Conservation (phyloP, 2,113 vertebrate genomes). For the Dicentrarchus labrax region DNA sequence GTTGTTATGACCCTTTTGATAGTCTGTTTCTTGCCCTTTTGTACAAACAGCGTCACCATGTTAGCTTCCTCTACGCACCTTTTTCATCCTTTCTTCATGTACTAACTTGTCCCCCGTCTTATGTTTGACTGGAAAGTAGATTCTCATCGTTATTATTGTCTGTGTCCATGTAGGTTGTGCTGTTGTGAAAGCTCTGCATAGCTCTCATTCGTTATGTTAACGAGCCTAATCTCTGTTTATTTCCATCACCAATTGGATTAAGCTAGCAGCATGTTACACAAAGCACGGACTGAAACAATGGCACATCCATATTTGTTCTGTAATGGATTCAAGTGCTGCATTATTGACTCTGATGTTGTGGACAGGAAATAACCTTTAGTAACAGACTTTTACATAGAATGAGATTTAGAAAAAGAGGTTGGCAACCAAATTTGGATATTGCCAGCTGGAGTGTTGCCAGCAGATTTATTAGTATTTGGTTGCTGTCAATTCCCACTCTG, state of each 20-base stretch:
- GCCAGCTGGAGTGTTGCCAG: background rate
- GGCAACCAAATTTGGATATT: background rate
- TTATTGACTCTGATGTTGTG: too few species aligned
- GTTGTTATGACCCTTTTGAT: background rate
- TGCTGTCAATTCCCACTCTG: slow-evolving; percentile 8
- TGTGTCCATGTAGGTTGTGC: slow-evolving; percentile 1
- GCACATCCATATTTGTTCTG: background rate
- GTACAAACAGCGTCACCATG: background rate
- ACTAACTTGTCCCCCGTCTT: background rate
- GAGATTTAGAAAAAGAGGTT: background rate
- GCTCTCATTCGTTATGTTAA: slow-evolving; percentile 53
- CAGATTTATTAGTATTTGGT: background rate
- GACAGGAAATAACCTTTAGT: background rate
- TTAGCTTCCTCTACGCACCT: background rate
- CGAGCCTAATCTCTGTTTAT: slow-evolving; percentile 48
- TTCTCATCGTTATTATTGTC: slow-evolving; percentile 24
- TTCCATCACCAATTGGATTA: slow-evolving; percentile 64
- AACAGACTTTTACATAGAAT: background rate
- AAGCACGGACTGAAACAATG: slow-evolving; percentile 27
- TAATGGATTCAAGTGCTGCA: slow-evolving; percentile 5
- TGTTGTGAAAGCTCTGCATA: slow-evolving; percentile 45
- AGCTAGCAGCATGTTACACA: slow-evolving; percentile 14
- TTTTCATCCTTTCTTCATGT: background rate
- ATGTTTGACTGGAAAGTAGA: background rate
- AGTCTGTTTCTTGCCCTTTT: background rate